A percentile compares a stretch with the other conserved stretches of the same genome.
phyloP scores from a whole-genome alignment of 2,113 vertebrate genomes.

The Pituophis catenifer region DNA sequence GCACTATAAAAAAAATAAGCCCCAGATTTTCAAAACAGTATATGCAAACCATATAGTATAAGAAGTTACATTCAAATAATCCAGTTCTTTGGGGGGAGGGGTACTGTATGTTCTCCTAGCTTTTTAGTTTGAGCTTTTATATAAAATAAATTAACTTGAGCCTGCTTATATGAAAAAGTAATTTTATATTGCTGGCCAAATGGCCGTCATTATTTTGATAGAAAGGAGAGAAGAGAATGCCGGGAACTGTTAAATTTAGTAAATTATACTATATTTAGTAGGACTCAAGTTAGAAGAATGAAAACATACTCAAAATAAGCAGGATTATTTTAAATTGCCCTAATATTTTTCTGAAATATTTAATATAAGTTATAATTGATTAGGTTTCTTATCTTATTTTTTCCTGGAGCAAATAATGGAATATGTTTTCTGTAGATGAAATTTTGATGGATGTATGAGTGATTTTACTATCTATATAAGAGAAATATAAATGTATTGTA shows the following conservation, averaged over 20 bases:
- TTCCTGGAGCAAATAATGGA: not conserved
- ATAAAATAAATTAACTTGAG: not conserved
- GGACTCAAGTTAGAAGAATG: not conserved
- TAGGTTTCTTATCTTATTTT: not conserved
- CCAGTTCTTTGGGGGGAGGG: not conserved
- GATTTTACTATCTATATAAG: not conserved
- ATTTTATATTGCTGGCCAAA: not conserved
- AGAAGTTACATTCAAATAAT: not conserved
- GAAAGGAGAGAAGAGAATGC: not conserved
- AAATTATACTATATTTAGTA: not conserved
- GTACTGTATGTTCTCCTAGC: not conserved
- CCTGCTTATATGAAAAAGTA: not conserved
- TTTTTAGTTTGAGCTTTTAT: not conserved
- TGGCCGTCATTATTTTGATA: not conserved
- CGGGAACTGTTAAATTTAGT: not conserved
- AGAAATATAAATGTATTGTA: not conserved
- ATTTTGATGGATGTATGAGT: not conserved
- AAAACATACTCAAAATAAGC: not conserved
- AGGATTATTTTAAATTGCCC: not conserved
- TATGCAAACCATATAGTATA: not conserved
- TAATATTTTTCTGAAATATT: not conserved
- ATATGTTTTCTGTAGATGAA: not conserved
- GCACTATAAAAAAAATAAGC: not conserved
- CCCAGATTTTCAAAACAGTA: not conserved
- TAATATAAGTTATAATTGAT: not conserved